Conservation (phyloP, 2,113 vertebrate genomes). For the Elaphurus davidianus region DNA sequence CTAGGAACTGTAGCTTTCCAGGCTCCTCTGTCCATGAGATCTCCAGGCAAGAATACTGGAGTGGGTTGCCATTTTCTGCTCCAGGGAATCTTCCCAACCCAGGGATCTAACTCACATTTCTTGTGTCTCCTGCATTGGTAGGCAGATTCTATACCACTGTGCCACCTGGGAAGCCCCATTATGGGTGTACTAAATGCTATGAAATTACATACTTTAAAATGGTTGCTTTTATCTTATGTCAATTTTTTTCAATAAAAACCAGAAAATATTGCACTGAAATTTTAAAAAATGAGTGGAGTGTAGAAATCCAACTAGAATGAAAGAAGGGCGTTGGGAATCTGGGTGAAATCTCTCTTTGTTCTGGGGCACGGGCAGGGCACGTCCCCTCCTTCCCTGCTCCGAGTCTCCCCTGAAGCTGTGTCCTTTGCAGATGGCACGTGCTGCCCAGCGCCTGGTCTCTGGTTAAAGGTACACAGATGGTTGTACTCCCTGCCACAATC, state of each 20-base stretch:
- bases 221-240: background rate
- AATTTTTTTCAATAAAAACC: background rate
- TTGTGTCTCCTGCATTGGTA: background rate
- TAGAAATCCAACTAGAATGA: background rate
- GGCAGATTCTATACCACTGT: background rate
- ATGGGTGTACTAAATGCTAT: background rate
- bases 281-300: background rate
- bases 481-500: background rate
- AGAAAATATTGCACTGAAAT: background rate
- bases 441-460: background rate
- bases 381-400: background rate
- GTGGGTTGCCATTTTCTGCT: background rate
- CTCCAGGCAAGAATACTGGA: background rate
- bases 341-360: background rate
- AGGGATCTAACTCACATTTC: background rate
- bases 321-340: background rate
- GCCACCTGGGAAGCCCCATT: background rate
- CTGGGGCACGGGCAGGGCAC: accelerated
- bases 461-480: background rate
- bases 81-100: background rate
- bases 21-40: background rate
- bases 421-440: background rate
- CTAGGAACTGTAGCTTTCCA: background rate
- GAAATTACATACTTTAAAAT: background rate
- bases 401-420: background rate